Base-by-base conservation (phyloP, 2,888 invertebrate genomes). In the Dusona sp. region DNA sequence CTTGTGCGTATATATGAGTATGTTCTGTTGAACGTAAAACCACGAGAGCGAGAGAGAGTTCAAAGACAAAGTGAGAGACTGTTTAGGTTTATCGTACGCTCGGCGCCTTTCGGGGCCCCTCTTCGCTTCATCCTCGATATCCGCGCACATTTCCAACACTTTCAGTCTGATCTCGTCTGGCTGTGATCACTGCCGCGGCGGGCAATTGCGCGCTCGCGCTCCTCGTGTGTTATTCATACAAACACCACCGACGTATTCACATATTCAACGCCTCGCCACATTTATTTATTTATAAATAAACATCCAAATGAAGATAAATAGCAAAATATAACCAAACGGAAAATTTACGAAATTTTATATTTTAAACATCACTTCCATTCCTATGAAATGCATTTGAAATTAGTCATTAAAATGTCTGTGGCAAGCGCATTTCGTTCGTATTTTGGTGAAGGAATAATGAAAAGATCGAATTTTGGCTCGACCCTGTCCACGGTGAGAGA, bases 401-500 rank as follows among this genome's bases (percentile, higher is more conserved):
- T 91, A 72, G 82, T 93, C 79, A 85, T 91, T 77, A 91, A 89
- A 91, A 91, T 93, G 90, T 91, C 93, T 67, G 91, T 89, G 82
- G 91, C 90, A 85, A 91, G 88, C 89, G 90, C 91, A 90, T 89
- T 92, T 86, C 91, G 91, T 81, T 92, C 92, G 29, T 93, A 92
- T 89, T 90, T 93, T 83, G 88, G 88, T 45, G 90, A 90, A 38
- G 89, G 89, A 81, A 81, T 81, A n/a, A 86, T 77, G 73, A 93
- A 92, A 88, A 91, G 90, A 86, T 91, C 92, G 84, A 91, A 91
- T 85, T 92, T 93, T 75, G 92, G 91, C 51, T 93, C 93, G 33
- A 92, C 92, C 72, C 86, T 93, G 73, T 92, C 93, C 68, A 93
- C 93, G 92, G 93, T 93, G 91, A 91, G 86, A 54, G 64, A 72